Conservation (phyloP, 2,113 vertebrate genomes). For the Phoxinus phoxinus region DNA sequence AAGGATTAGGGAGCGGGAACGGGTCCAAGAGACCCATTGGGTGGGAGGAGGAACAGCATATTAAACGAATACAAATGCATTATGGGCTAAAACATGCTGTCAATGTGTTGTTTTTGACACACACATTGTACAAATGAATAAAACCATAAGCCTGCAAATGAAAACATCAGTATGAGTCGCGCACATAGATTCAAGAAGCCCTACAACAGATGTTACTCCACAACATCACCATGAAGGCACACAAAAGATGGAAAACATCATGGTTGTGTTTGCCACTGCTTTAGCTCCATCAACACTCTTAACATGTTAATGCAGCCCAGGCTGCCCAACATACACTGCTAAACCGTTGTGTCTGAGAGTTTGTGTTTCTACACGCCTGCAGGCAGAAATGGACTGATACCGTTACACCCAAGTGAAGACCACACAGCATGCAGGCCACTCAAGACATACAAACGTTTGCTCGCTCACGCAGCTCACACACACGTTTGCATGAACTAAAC, state of each 20-base stretch:
- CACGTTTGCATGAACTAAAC: slow-evolving; percentile 58
- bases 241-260: slow-evolving; percentile 52
- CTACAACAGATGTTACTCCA: slow-evolving; percentile 59
- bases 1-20: slow-evolving; percentile 78
- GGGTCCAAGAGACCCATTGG: slow-evolving; percentile 83
- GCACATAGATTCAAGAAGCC: slow-evolving; percentile 58
- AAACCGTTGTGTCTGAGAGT: slow-evolving; percentile 29
- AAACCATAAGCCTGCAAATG: slow-evolving; percentile 43
- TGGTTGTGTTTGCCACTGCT: slow-evolving; percentile 8
- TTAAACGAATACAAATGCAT: slow-evolving; percentile 81
- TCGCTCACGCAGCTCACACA: slow-evolving; percentile 53
- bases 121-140: slow-evolving; percentile 26
- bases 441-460: slow-evolving; percentile 31
- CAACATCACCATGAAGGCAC: slow-evolving; percentile 17
- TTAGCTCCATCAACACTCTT: slow-evolving; percentile 4
- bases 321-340: slow-evolving; percentile 6
- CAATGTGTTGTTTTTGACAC: slow-evolving; percentile 23
- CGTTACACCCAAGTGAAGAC: slow-evolving; percentile 57
- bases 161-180: slow-evolving; percentile 29
- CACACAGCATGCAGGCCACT: slow-evolving; percentile 60
- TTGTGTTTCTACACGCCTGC: slow-evolving; percentile 41
- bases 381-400: slow-evolving; percentile 62
- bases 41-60: slow-evolving; percentile 87
- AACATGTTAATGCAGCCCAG: neutral
- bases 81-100: slow-evolving; percentile 54